Evolutionary conservation across 2,113 vertebrate species (phyloP), one percentile per base, ranked within the genome.

Genomic region (Melanotaenia duboulayi): DNA sequence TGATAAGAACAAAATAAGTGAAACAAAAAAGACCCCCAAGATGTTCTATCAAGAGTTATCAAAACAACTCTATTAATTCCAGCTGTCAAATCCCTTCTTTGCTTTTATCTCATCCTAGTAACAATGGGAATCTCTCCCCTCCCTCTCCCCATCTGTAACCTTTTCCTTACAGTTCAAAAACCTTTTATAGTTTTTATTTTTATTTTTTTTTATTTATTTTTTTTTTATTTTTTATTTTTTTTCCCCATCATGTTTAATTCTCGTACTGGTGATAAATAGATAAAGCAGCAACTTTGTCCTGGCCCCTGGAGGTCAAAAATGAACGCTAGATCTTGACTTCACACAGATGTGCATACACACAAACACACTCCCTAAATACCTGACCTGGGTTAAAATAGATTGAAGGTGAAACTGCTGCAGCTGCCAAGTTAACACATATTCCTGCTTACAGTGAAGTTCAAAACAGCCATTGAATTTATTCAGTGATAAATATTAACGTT

Each of bases 251-350:
- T 67, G 42, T 22, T 37, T 72, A 25, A 57, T 28, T 48, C 50
- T 55, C 23, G 3, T 19, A 62, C 72, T 56, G 58, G 11, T 79
- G 78, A 85, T 58, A 39, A 67, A 90, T 86, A 80, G 71, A 74
- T 65, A 79, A 81, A 69, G 56, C 19, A 57, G 85, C 82, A 89
- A 68, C 69, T 82, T 86, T 81, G 66, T 71, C 66, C 59, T 71
- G 63, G 65, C 65, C 71, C 74, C 82, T 70, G 37, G 65, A 73
- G 85, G 76, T 49, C 3, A 83, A 68, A 19, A 57, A 61, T 77
- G 25, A 69, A 61, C 54, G 35, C 12, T 11, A n/a, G 63, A 12
- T 35, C 20, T 22, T 57, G 65, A 28, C 59, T 40, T 46, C 65
- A 76, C 59, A 62, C 28, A 59, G 28, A 28, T 28, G 28, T 28